Evolutionary conservation across 2,888 invertebrate genomes (phyloP).

Genomic region (Pachydiplax longipennis): DNA sequence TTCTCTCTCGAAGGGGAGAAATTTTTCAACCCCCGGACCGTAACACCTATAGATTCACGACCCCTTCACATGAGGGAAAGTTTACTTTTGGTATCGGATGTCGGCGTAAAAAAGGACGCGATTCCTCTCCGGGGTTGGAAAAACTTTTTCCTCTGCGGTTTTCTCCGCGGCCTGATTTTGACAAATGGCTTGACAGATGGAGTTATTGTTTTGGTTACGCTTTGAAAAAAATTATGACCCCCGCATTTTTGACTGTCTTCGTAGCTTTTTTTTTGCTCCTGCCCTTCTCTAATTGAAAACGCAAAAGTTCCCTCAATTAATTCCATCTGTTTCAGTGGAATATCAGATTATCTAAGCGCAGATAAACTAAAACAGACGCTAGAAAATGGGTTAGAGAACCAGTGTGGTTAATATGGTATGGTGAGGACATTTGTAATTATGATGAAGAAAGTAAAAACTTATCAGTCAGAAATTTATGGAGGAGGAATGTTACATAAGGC

Average conservation of each 20-base stretch:
- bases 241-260: background rate
- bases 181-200: conserved; percentile 27
- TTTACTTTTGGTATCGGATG: conserved; percentile 29
- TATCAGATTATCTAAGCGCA: background rate
- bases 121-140: background rate
- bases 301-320: background rate
- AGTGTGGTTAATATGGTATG: too few relatives aligned
- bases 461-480: too few relatives aligned
- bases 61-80: background rate
- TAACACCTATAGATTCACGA: background rate
- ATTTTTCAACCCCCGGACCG: background rate
- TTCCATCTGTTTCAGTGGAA: background rate
- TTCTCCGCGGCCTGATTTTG: background rate
- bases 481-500: too few relatives aligned
- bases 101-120: conserved; percentile 7
- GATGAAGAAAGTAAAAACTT: too few relatives aligned
- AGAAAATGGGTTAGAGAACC: too few relatives aligned
- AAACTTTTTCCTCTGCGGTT: background rate
- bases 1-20: background rate
- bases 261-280: background rate
- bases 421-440: too few relatives aligned
- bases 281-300: conserved; percentile 14
- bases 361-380: too few relatives aligned
- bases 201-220: conserved; percentile 27
- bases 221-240: background rate